These are phyloP conservation scores for Pseudochirops corinnae DNA, from an alignment of 2,797 vertebrate genomes.

Conservation along the genomic window DNA sequence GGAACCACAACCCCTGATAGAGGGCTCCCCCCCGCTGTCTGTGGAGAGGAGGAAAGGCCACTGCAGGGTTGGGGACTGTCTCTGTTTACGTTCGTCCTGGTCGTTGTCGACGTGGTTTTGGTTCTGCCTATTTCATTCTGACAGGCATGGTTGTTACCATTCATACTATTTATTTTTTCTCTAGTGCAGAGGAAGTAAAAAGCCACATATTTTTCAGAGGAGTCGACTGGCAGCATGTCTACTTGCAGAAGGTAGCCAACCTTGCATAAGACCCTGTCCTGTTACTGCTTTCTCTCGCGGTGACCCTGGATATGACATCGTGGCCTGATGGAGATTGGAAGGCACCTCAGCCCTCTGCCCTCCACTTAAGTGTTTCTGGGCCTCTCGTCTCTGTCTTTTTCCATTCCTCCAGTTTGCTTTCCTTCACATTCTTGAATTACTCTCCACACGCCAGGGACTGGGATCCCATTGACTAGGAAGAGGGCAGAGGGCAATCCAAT, in stretches of 20 bases:
- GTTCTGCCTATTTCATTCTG: background rate
- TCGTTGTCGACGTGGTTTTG: background rate
- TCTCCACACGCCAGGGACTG: background rate
- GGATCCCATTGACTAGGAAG: background rate
- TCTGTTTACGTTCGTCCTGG: background rate
- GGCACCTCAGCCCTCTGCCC: background rate
- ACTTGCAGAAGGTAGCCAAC: constrained; percentile 94
- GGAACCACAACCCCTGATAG: too few relatives aligned
- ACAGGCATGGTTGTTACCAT: background rate
- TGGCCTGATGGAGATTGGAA: background rate
- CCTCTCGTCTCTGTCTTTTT: fast-evolving
- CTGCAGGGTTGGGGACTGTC: background rate
- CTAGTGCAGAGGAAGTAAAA: constrained; percentile 95
- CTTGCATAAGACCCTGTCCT: fast-evolving
- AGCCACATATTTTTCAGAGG: constrained; percentile 96
- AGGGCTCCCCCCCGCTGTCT: too few relatives aligned
- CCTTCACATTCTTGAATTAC: background rate
- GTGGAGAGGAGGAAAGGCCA: background rate
- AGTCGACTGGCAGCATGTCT: constrained; percentile 98
- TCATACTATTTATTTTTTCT: constrained; percentile 46
- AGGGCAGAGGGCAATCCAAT: background rate
- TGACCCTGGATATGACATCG: background rate
- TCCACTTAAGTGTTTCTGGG: background rate
- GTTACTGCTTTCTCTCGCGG: fast-evolving
- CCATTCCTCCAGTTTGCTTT: background rate